Evolutionary conservation across 2,113 vertebrate species (phyloP).

Genomic region (Myxocyprinus asiaticus): DNA sequence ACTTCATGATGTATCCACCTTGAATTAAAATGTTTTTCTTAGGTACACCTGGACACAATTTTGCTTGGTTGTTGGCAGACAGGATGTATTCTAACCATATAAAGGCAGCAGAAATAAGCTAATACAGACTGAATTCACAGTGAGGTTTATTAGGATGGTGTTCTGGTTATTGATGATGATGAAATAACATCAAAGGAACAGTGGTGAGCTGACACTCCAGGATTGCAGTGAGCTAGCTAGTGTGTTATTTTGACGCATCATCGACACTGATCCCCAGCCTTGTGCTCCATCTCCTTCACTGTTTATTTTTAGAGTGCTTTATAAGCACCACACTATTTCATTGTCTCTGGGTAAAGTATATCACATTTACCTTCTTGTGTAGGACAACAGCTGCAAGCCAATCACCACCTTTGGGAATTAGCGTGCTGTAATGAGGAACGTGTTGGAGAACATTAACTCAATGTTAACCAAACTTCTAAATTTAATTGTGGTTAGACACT

Average conservation of each 20-base stretch:
- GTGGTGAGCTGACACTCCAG: not conserved
- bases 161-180: conserved; percentile 9
- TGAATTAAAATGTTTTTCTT: too few relatives aligned
- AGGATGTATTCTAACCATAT: too few relatives aligned
- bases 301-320: conserved; percentile 53
- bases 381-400: conserved; percentile 30
- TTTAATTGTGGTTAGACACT: too few relatives aligned
- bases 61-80: too few relatives aligned
- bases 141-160: conserved; percentile 34
- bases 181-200: conserved; percentile 27
- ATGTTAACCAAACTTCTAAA: not conserved
- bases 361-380: conserved; percentile 1
- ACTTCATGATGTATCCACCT: too few relatives aligned
- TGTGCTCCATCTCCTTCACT: conserved; percentile 14
- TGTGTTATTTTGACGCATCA: conserved; percentile 52
- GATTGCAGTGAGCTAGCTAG: not conserved
- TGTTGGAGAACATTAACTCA: not conserved
- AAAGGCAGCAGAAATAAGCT: not conserved
- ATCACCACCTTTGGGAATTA: not conserved
- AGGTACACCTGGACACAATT: too few relatives aligned
- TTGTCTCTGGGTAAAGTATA: conserved; percentile 54
- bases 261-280: conserved; percentile 14
- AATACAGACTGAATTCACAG: not conserved
- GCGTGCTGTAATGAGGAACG: not conserved
- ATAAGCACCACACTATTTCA: conserved; percentile 44